A percentile compares a stretch with the other conserved stretches of the same genome.
Conservation (phyloP, 2,888 invertebrate species). For the Metopia argyrocephala region DNA sequence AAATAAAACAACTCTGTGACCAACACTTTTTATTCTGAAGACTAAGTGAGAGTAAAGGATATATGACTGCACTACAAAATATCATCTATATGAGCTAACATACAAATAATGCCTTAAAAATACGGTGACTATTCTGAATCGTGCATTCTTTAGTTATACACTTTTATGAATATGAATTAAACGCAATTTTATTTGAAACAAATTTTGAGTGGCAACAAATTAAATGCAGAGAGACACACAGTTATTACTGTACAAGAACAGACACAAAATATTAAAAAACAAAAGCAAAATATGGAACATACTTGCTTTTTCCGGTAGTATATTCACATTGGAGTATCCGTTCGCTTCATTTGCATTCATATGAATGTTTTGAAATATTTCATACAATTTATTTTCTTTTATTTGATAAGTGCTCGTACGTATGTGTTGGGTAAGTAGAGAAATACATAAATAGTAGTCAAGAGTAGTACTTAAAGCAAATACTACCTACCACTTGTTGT, state of each 20-base stretch:
- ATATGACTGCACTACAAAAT: no score
- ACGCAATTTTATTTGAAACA: background rate
- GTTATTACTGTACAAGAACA: constrained; percentile 54
- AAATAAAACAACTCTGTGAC: no score
- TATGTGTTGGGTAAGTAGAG: background rate
- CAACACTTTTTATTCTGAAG: no score
- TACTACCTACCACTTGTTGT: constrained; percentile 35
- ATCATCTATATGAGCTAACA: no score
- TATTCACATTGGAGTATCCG: constrained; percentile 30
- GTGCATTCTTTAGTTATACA: background rate
- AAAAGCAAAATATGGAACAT: constrained; percentile 14
- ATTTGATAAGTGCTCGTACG: background rate
- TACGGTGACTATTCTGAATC: no score
- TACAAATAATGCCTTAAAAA: no score
- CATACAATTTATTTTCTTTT: background rate
- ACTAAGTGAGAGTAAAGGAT: no score
- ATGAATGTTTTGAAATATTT: constrained; percentile 34
- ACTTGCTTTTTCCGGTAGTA: constrained; percentile 62
- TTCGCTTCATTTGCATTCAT: constrained; percentile 59
- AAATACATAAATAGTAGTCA: no score
- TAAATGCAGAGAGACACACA: constrained; percentile 39
- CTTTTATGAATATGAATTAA: background rate
- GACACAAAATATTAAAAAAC: background rate
- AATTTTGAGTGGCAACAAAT: constrained; percentile 1
- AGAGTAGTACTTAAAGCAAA: constrained; percentile 13